These are phyloP conservation scores for Chironomus tentans DNA, from an alignment of 2,888 invertebrate genomes.

Conservation along the genomic window DNA sequence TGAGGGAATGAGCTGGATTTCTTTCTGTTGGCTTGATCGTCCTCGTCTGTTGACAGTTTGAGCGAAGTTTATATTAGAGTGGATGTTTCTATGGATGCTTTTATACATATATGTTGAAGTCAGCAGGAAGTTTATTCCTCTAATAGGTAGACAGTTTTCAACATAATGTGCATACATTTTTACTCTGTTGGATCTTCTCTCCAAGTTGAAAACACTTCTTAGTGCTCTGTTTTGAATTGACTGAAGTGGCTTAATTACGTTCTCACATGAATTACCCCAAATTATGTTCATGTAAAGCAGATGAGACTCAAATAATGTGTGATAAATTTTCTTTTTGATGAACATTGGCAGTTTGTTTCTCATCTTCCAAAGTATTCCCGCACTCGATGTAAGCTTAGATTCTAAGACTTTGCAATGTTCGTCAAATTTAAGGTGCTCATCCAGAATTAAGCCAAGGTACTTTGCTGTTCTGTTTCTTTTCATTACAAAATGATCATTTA, in stretches of 20 bases:
- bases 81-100: too few species aligned
- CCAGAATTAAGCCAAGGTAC: neutral
- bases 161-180: neutral
- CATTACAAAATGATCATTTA: too few species aligned
- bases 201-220: neutral
- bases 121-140: too few species aligned
- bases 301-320: neutral
- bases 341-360: neutral
- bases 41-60: too few species aligned
- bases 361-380: neutral
- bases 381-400: neutral
- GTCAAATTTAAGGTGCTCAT: neutral
- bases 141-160: too few species aligned
- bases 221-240: too few species aligned
- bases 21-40: too few species aligned
- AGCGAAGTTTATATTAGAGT: too few species aligned
- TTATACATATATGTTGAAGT: too few species aligned
- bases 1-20: too few species aligned
- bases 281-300: neutral
- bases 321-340: neutral
- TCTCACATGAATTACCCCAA: neutral
- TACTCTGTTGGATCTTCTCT: neutral
- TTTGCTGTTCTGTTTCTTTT: neutral
- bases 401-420: neutral
- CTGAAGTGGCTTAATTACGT: neutral